Base-by-base conservation (phyloP, 2,888 invertebrate genomes). In the Caenorhabditis sp. region DNA sequence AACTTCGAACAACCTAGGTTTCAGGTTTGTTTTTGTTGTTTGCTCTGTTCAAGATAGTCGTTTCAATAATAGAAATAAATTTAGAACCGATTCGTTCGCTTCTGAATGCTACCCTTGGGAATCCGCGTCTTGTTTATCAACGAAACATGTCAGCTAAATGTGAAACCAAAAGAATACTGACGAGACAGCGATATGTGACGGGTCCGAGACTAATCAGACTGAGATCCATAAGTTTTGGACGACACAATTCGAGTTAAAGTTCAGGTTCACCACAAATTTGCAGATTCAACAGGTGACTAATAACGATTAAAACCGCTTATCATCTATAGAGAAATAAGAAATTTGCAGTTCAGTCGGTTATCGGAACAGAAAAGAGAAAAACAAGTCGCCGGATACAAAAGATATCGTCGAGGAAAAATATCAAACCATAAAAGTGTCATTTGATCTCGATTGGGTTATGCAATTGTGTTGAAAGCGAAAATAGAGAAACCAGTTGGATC, bases 81-180 rank as follows among this genome's bases (percentile, higher is more conserved):
- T 75, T 31, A 22, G 54, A 75, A 66, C 64, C 75, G 28, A 76
- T 76, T 76, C 26, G 51, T 68, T 74, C 56, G 14, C 24, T 22
- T 49, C 38, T 12, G 31, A 59, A 76, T 76, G 24, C 56, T 26
- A 31, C 77, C 70, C 70, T 63, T 77, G 70, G 77, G 77, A 77
- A 63, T 70, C 54, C 22, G n/a, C 22, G 38, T 44, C 61, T 70
- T 68, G 77, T 77, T 77, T 77, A 77, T 70, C 69, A 77, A 54
- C 49, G 69, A 19, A 61, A 77, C 76, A 77, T 77, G 76, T 77
- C 69, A 77, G 61, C 69, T 77, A 69, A 77, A 61, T 61, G 61
- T 61, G 54, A 69, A 70, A 77, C 70, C 77, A 77, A 38, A 70
- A 56, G 44, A 63, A 31, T 38, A 51, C 28, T 59, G 59, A 68